These are phyloP conservation scores for Ochropacha duplaris DNA, from an alignment of 2,888 invertebrate species.

Conservation along the genomic window DNA sequence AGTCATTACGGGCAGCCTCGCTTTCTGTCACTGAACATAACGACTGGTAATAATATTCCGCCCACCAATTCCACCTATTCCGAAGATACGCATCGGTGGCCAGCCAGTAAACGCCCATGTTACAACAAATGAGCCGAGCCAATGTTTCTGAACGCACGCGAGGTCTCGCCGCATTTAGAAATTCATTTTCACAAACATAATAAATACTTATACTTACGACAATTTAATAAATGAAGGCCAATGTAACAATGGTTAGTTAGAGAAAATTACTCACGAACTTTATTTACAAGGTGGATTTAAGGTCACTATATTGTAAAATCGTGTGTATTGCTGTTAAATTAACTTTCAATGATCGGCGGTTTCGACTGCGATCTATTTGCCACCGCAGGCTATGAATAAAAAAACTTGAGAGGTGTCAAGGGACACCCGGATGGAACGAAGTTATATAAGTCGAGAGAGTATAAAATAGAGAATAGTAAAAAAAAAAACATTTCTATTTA, in stretches of 20 bases:
- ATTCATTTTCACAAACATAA: conserved; percentile 22
- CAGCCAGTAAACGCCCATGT: conserved; percentile 58
- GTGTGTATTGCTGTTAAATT: too few relatives aligned
- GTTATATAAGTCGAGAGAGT: too few relatives aligned
- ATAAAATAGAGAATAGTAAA: too few relatives aligned
- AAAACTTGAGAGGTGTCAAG: too few relatives aligned
- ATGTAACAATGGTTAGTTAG: not conserved
- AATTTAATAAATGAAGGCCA: conserved; percentile 15
- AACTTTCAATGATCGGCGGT: too few relatives aligned
- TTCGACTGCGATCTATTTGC: too few relatives aligned
- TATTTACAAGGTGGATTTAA: not conserved
- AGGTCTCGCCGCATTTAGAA: conserved; percentile 23
- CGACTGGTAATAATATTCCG: conserved; percentile 75
- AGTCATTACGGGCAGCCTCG: conserved; percentile 50
- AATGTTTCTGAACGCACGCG: conserved; percentile 36
- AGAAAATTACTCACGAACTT: not conserved
- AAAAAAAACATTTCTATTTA: too few relatives aligned
- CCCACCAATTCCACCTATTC: conserved; percentile 77
- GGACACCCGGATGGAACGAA: too few relatives aligned
- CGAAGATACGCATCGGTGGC: conserved; percentile 78
- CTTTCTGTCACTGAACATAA: conserved; percentile 66
- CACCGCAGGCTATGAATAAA: too few relatives aligned
- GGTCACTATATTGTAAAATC: not conserved
- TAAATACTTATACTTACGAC: not conserved
- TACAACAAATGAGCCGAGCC: conserved; percentile 55